Conservation (phyloP, 2,797 vertebrate genomes). For the Spondyliosoma cantharus region DNA sequence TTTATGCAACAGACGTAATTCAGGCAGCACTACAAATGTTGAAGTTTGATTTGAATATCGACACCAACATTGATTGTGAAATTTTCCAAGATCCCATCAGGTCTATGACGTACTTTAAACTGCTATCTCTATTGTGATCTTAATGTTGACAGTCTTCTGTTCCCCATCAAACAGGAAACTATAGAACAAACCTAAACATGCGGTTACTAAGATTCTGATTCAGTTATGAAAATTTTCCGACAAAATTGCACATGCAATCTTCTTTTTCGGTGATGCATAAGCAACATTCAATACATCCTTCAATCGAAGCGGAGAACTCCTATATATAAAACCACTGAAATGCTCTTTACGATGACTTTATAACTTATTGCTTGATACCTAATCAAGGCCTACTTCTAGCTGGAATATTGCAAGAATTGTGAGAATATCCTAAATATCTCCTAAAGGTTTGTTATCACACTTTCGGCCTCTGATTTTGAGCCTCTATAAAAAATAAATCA, state of each 20-base stretch:
- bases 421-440: neutral
- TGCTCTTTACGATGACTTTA: neutral
- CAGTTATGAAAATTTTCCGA: neutral
- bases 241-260: neutral
- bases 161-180: constrained; percentile 10
- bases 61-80: neutral
- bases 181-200: neutral
- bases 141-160: neutral
- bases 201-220: neutral
- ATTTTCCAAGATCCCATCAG: neutral
- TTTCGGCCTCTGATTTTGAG: neutral
- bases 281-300: neutral
- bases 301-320: neutral
- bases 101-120: neutral
- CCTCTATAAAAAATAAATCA: constrained; percentile 10
- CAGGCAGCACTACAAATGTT: neutral
- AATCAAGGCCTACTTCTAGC: neutral
- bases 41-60: neutral
- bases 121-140: neutral
- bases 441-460: constrained; percentile 5
- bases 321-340: neutral
- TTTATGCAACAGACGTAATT: neutral
- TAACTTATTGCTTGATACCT: neutral
- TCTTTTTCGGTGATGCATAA: neutral
- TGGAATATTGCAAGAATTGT: neutral